phyloP scores from a whole-genome alignment of 2,113 vertebrate species.

The Turnix velox region DNA sequence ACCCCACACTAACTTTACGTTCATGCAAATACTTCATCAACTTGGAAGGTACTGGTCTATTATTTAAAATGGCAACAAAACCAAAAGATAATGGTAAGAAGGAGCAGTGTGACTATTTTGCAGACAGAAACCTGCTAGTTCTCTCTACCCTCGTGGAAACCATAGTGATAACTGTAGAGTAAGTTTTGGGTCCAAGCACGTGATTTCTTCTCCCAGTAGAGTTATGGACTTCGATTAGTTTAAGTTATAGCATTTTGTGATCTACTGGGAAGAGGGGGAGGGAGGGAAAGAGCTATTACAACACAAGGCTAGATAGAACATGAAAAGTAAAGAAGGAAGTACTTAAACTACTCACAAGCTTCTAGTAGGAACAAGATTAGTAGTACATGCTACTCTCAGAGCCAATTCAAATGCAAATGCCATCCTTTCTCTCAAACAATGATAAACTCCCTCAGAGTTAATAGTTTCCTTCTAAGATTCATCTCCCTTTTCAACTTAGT shows the following conservation, averaged over 20 bases:
- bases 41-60: neutral
- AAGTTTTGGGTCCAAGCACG: neutral
- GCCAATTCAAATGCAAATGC: conserved; percentile 97
- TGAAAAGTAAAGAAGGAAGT: conserved; percentile 82
- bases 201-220: neutral
- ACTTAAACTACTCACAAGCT: conserved; percentile 82
- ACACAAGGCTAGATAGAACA: conserved; percentile 66
- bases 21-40: neutral
- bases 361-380: conserved; percentile 86
- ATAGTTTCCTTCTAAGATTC: conserved; percentile 95
- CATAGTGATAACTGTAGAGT: neutral
- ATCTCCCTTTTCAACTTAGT: conserved; percentile 87
- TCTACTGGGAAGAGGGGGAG: conserved; percentile 23
- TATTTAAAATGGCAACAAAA: neutral
- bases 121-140: neutral
- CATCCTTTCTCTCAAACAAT: conserved; percentile 87
- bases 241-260: conserved; percentile 67
- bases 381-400: conserved; percentile 81
- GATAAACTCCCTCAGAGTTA: conserved; percentile 98
- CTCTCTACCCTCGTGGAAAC: neutral
- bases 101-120: neutral
- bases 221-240: conserved; percentile 57
- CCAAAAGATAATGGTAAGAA: neutral
- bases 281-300: conserved; percentile 57
- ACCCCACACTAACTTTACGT: neutral